Evolutionary conservation across 2,113 vertebrate genomes (phyloP).

Genomic region (Chloroceryle aenea): DNA sequence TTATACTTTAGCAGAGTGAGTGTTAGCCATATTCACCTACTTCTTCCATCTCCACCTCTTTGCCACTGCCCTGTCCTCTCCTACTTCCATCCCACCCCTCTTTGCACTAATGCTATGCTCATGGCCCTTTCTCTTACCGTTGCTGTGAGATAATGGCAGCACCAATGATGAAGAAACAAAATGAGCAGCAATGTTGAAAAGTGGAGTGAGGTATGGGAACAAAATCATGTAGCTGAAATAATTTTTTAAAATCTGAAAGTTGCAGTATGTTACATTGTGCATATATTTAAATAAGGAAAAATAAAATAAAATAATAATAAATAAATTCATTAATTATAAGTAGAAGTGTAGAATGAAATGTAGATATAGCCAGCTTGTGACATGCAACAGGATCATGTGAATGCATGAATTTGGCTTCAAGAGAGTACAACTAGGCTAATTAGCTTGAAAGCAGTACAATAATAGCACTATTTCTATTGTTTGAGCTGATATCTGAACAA

Average conservation of each 20-base stretch:
- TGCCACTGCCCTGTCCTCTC: background rate
- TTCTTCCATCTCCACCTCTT: background rate
- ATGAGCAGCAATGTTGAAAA: background rate
- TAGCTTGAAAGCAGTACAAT: background rate
- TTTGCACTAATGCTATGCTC: background rate
- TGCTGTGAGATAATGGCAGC: background rate
- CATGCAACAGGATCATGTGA: background rate
- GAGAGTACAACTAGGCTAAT: background rate
- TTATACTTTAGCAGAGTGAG: background rate
- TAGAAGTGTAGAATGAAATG: background rate
- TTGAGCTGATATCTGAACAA: background rate
- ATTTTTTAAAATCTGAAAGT: background rate
- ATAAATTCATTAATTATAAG: too few relatives aligned
- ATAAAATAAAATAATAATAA: too few relatives aligned
- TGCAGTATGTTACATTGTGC: background rate
- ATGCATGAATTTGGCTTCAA: background rate
- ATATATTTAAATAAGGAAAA: background rate
- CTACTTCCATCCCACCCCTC: background rate
- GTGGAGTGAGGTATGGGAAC: background rate
- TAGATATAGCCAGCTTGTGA: background rate
- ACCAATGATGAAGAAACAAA: background rate
- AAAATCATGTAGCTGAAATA: background rate
- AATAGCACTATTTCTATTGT: background rate
- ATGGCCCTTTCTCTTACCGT: background rate
- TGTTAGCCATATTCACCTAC: background rate